These are phyloP conservation scores for Hoplodrina ambigua DNA, from an alignment of 2,888 invertebrate genomes.

Conservation along the genomic window DNA sequence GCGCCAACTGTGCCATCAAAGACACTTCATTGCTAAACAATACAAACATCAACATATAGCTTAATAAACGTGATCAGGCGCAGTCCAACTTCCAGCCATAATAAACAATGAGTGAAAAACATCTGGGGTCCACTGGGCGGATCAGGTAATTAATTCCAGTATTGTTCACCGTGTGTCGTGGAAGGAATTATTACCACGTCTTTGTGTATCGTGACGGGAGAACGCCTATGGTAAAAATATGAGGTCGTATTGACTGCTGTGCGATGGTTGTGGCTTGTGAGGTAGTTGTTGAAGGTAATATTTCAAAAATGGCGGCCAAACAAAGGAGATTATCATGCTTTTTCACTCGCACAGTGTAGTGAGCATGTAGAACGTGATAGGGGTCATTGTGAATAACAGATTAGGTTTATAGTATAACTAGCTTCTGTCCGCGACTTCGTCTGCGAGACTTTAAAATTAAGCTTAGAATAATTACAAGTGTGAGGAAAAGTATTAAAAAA, in stretches of 20 bases:
- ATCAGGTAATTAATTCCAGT: conserved; percentile 77
- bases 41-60: background rate
- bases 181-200: conserved; percentile 62
- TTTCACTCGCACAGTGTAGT: too few species aligned
- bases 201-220: conserved; percentile 58
- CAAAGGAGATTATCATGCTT: too few species aligned
- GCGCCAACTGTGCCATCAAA: too few species aligned
- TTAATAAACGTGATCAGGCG: conserved; percentile 25
- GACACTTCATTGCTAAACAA: too few species aligned
- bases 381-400: too few species aligned
- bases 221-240: conserved; percentile 64
- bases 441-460: too few species aligned
- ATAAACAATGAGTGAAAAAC: conserved; percentile 62
- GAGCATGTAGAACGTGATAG: too few species aligned
- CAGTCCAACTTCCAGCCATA: conserved; percentile 33
- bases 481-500: too few species aligned
- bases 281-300: background rate
- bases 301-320: too few species aligned
- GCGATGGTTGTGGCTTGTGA: background rate
- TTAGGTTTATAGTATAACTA: too few species aligned
- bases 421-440: too few species aligned
- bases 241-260: conserved; percentile 26
- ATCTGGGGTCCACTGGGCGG: conserved; percentile 68
- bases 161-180: conserved; percentile 69
- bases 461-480: too few species aligned